Conservation (phyloP, 1,140 invertebrate genomes). For the Drosophila guanche region DNA sequence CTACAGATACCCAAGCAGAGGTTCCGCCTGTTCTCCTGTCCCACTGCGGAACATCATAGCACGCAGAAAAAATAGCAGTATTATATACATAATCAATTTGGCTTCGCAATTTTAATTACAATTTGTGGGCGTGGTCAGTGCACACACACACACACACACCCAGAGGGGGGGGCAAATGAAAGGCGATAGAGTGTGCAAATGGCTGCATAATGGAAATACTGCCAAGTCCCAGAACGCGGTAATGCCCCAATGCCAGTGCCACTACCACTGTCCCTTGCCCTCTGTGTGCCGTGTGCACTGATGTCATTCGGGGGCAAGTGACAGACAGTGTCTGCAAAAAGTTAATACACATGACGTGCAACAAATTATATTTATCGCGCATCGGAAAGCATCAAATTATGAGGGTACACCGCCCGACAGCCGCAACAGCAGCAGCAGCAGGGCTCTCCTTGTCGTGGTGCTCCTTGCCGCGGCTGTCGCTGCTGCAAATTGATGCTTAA, state of each 20-base stretch:
- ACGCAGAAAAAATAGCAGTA: conserved; percentile 37
- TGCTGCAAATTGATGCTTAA: conserved; percentile 81
- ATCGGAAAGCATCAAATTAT: conserved; percentile 83
- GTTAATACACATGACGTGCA: conserved; percentile 82
- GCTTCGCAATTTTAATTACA: conserved; percentile 80
- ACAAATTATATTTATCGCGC: conserved; percentile 83
- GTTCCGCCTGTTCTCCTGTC: neutral
- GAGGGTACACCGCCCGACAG: conserved; percentile 45
- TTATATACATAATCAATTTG: conserved; percentile 72
- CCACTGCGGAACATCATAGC: conserved; percentile 10
- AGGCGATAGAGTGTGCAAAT: conserved; percentile 42
- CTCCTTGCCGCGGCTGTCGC: conserved; percentile 15
- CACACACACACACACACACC: conserved; percentile 24
- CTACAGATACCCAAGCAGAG: conserved; percentile 27
- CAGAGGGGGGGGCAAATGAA: neutral
- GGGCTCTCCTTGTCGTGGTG: conserved; percentile 20
- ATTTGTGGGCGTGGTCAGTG: conserved; percentile 72
- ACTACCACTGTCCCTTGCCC: conserved; percentile 4
- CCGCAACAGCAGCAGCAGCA: conserved; percentile 36
- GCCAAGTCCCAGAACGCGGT: conserved; percentile 13
- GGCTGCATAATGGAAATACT: conserved; percentile 64
- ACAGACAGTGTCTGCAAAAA: conserved; percentile 72
- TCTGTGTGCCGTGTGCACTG: no score
- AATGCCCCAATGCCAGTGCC: conserved; percentile 5
- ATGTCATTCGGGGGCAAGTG: conserved; percentile 11